Base-by-base conservation (phyloP, 2,797 vertebrate species). In the Helostoma temminkii region DNA sequence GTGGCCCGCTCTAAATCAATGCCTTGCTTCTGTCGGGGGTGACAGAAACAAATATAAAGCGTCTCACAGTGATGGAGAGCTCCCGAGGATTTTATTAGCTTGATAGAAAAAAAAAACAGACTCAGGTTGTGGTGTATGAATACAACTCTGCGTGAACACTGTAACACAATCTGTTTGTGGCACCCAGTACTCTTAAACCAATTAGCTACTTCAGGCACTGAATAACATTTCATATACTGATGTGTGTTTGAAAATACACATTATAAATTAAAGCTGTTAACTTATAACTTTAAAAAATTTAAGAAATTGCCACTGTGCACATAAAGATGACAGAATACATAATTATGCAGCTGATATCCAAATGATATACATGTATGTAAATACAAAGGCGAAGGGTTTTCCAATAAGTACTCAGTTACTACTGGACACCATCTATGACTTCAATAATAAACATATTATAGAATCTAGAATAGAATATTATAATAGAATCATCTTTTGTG, bases 1-100 rank as follows among this genome's bases (percentile, higher is more conserved):
- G 80, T 25, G 15, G 34, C 66, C 61, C 9, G 2, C 71, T 72
- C 53, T 89, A 89, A 91, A 92, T 89, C 88, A 89, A 76, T 56
- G 56, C 34, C 48, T 74, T 55, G 65, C 80, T 83, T 78, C 82
- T 81, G 81, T 84, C 73, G 8, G 19, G 58, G 46, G 71, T 82
- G 88, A 86, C 78, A 66, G 80, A 80, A 63, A 74, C 63, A 80
- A 82, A 86, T 85, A 84, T 83, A 85, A 84, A 83, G 71, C 68
- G 48, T 82, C 69, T 81, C 78, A 60, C 56, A 42, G 64, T 80
- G 83, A 78, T 77, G 72, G 61, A 89, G 82, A 53, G 80, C 84
- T 77, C 65, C 26, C 0, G 42, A 62, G 64, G 72, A 57, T 82
- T 88, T 90, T 88, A 89, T 88, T 86, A 80, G 76, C 60, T 66